phyloP scores from a whole-genome alignment of 2,888 invertebrate genomes.

The Heliconius ismenius region DNA sequence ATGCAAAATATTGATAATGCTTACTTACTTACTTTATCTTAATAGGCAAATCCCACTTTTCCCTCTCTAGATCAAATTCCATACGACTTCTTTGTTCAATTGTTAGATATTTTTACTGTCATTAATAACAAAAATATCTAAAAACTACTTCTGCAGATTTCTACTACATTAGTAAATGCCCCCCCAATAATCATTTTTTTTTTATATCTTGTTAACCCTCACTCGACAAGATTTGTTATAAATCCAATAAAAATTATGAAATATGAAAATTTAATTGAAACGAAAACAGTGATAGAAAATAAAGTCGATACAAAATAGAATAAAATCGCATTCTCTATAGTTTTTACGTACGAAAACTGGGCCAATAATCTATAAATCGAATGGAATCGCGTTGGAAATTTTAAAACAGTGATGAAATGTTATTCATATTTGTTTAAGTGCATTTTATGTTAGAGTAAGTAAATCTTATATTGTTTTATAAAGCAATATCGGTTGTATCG shows the following conservation, averaged over 20 bases:
- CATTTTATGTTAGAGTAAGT: background rate
- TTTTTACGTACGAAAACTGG: background rate
- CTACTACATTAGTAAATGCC: too few relatives aligned
- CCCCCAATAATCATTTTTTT: too few relatives aligned
- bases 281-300: background rate
- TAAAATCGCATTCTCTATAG: background rate
- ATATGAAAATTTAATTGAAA: background rate
- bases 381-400: background rate
- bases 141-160: background rate
- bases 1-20: background rate
- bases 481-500: background rate
- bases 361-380: background rate
- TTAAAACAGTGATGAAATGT: background rate
- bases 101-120: background rate
- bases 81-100: background rate
- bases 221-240: background rate
- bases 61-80: background rate
- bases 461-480: background rate
- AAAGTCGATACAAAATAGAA: slow-evolving; percentile 3
- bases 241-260: background rate
- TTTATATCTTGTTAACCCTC: too few relatives aligned
- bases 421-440: background rate
- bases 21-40: too few relatives aligned
- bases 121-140: background rate
- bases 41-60: too few relatives aligned